Percentiles rank a stretch among this genome's conserved stretches.
Evolutionary conservation across 64 coral and sea anemone species (phyloP).

Genomic region (Actinia equina): DNA sequence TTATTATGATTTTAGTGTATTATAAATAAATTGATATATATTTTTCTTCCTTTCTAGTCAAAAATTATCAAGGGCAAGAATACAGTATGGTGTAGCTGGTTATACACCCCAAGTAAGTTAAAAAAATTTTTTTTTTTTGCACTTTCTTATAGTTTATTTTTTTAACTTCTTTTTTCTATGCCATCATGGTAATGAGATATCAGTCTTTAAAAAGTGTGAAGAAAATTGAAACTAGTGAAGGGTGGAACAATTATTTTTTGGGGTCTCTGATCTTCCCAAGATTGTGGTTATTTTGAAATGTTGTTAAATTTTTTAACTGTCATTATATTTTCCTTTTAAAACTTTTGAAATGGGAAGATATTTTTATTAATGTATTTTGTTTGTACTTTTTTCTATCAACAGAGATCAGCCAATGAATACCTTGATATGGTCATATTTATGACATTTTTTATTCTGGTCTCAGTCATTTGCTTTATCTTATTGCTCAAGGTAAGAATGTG

Average conservation of each 20-base stretch:
- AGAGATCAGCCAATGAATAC: constrained; percentile 91
- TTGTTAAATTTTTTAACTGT: neutral
- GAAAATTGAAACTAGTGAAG: no score
- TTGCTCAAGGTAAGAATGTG: constrained; percentile 60
- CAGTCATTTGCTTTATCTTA: constrained; percentile 84
- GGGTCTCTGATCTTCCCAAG: no score
- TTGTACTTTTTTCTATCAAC: constrained; percentile 1
- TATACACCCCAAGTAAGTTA: constrained; percentile 77
- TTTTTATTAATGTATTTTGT: neutral
- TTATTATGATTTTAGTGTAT: neutral
- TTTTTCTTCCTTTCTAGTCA: constrained; percentile 33
- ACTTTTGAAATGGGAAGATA: neutral
- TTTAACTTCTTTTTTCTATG: no score
- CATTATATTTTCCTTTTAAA: neutral
- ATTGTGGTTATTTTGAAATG: no score
- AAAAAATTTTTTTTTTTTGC: neutral
- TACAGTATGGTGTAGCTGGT: constrained; percentile 71
- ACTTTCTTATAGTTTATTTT: no score
- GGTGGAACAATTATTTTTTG: no score
- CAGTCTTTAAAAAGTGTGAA: no score
- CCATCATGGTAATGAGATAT: no score
- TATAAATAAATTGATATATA: neutral
- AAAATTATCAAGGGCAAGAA: constrained; percentile 79
- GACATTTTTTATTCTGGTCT: constrained; percentile 95
- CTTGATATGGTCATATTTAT: constrained; percentile 99